phyloP scores from a whole-genome alignment of 2,113 vertebrate species.

The Aspidoscelis tigris region DNA sequence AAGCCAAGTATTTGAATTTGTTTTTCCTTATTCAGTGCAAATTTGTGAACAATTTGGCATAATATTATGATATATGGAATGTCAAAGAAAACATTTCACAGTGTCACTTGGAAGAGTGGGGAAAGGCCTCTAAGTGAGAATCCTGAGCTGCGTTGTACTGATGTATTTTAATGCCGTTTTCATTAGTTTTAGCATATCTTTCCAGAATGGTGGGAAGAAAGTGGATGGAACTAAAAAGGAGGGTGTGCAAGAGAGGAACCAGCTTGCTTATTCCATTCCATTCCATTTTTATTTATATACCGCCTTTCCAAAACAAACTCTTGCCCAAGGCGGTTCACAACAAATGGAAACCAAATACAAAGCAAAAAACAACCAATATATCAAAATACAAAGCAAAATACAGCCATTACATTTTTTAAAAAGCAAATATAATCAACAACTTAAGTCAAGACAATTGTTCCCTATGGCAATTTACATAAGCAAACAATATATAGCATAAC shows the following conservation, averaged over 20 bases:
- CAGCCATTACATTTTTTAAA: no score
- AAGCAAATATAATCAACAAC: no score
- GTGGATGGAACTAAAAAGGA: not conserved
- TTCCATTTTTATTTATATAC: no score
- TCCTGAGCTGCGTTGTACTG: fast-evolving
- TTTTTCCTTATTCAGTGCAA: conserved; percentile 23
- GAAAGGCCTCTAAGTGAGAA: conserved; percentile 13
- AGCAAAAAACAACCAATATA: no score
- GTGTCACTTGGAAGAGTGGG: not conserved
- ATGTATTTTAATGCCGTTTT: not conserved
- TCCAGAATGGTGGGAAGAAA: fast-evolving
- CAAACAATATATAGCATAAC: no score
- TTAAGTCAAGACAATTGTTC: no score
- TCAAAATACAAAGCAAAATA: no score
- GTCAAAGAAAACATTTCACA: not conserved
- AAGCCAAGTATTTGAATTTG: not conserved
- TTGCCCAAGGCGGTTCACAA: no score
- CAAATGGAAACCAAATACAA: no score
- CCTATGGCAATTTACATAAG: no score
- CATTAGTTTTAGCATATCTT: not conserved
- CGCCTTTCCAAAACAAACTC: no score
- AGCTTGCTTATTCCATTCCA: fast-evolving
- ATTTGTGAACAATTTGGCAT: conserved; percentile 19
- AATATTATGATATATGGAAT: conserved; percentile 2
- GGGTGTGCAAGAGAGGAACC: not conserved